Percentiles rank a stretch among this genome's conserved stretches.
Conservation (phyloP, 2,888 invertebrate species). For the Nomada flava region DNA sequence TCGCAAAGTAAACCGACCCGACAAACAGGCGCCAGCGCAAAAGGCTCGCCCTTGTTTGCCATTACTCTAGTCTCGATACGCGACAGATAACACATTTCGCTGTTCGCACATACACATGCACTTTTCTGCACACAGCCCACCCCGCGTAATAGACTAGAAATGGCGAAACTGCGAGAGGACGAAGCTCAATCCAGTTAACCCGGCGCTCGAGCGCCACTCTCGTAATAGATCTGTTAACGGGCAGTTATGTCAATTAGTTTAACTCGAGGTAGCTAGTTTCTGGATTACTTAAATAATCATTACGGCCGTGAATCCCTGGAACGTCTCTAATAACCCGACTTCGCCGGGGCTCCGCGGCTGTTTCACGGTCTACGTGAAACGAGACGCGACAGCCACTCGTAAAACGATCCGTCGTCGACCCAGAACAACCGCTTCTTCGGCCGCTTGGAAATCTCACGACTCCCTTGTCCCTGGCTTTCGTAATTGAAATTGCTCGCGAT, state of each 20-base stretch:
- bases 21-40: neutral
- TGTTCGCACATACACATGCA: neutral
- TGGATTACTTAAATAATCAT: conserved; percentile 73
- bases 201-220: conserved; percentile 53
- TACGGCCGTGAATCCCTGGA: conserved; percentile 52
- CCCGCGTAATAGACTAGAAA: conserved; percentile 4
- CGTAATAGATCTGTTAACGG: conserved; percentile 75
- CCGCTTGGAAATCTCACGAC: conserved; percentile 21
- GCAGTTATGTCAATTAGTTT: conserved; percentile 75
- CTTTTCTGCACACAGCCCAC: too few relatives aligned
- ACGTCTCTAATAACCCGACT: conserved; percentile 59
- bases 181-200: conserved; percentile 59
- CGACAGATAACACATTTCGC: conserved; percentile 8
- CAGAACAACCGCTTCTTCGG: conserved; percentile 26
- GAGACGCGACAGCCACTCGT: conserved; percentile 56
- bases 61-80: conserved; percentile 4
- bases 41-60: neutral
- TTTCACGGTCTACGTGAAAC: conserved; percentile 37
- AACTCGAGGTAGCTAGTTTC: conserved; percentile 69
- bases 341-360: conserved; percentile 31
- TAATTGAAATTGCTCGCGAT: conserved; percentile 54
- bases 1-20: neutral
- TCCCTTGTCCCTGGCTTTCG: conserved; percentile 14
- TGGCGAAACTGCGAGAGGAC: conserved; percentile 29
- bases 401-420: conserved; percentile 56